phyloP scores from a whole-genome alignment of 2,797 vertebrate species.

The Euthynnus affinis region DNA sequence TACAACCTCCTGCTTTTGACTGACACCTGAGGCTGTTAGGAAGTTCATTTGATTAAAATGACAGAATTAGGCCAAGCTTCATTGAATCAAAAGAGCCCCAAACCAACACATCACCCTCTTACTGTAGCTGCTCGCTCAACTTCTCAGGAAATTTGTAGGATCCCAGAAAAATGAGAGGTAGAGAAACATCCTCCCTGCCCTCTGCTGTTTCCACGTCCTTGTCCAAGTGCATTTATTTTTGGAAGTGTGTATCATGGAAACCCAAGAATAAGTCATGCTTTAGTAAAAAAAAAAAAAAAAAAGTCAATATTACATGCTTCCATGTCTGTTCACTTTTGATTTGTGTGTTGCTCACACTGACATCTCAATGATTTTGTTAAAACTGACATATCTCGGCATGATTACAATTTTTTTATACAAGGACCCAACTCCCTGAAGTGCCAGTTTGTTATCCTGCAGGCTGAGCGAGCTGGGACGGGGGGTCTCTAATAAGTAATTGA shows the following conservation, averaged over 20 bases:
- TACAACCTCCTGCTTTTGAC: conserved; percentile 43
- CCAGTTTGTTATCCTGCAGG: conserved; percentile 18
- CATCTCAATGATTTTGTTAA: not conserved
- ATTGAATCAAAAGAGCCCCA: conserved; percentile 11
- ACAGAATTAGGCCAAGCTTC: conserved; percentile 35
- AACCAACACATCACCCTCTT: conserved; percentile 14
- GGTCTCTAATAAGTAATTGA: conserved; percentile 68
- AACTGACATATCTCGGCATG: not conserved
- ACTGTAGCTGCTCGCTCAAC: not conserved
- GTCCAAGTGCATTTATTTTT: conserved; percentile 31
- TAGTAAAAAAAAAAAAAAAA: not conserved
- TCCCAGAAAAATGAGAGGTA: conserved; percentile 31
- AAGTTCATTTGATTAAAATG: conserved; percentile 61
- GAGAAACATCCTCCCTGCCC: conserved; percentile 35
- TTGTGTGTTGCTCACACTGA: conserved; percentile 22
- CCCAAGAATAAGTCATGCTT: conserved; percentile 17
- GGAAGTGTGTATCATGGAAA: conserved; percentile 36
- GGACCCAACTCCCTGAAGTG: not conserved
- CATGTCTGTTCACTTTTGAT: not conserved
- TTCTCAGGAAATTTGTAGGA: conserved; percentile 24
- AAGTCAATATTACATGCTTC: not conserved
- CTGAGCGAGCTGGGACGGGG: conserved; percentile 7
- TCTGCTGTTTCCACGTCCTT: conserved; percentile 40
- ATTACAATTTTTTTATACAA: not conserved
- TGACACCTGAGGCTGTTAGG: conserved; percentile 47